Evolutionary conservation across 2,113 vertebrate genomes (phyloP).

Genomic region (Catharus fuscescens): DNA sequence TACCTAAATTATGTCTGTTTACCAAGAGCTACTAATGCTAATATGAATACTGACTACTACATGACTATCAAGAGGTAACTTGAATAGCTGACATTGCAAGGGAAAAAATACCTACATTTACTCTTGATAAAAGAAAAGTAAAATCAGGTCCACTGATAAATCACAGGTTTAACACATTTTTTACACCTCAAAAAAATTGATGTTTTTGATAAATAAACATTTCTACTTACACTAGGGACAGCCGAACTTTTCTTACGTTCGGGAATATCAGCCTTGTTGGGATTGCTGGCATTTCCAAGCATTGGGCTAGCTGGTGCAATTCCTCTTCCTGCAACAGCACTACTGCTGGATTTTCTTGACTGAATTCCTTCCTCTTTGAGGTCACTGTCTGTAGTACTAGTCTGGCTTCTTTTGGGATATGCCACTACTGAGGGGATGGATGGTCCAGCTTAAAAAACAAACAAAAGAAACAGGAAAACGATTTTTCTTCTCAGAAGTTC

Average conservation of each 20-base stretch:
- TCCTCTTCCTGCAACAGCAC: conserved; percentile 81
- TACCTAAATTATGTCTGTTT: not conserved
- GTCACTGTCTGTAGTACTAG: conserved; percentile 86
- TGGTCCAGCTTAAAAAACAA: conserved; percentile 81
- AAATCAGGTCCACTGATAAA: not conserved
- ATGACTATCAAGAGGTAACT: not conserved
- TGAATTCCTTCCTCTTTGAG: conserved; percentile 87
- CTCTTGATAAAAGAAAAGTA: not conserved
- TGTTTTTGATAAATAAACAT: not conserved
- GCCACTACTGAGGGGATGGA: conserved; percentile 83
- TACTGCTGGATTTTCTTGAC: conserved; percentile 82
- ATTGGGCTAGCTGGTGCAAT: conserved; percentile 90
- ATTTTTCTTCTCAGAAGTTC: not conserved
- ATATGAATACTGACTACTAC: not conserved
- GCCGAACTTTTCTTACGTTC: conserved; percentile 91
- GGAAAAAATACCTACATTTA: not conserved
- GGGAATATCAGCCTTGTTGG: conserved; percentile 98
- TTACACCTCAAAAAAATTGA: not conserved
- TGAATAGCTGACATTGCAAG: not conserved
- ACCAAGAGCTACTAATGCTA: not conserved
- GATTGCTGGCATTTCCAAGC: conserved; percentile 94
- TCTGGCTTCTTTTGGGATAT: conserved; percentile 92
- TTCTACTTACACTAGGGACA: conserved; percentile 86
- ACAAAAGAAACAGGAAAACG: not conserved
- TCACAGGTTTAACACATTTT: not conserved